These are phyloP conservation scores for Nowickia ferox DNA, from an alignment of 2,888 invertebrate species.

Conservation along the genomic window DNA sequence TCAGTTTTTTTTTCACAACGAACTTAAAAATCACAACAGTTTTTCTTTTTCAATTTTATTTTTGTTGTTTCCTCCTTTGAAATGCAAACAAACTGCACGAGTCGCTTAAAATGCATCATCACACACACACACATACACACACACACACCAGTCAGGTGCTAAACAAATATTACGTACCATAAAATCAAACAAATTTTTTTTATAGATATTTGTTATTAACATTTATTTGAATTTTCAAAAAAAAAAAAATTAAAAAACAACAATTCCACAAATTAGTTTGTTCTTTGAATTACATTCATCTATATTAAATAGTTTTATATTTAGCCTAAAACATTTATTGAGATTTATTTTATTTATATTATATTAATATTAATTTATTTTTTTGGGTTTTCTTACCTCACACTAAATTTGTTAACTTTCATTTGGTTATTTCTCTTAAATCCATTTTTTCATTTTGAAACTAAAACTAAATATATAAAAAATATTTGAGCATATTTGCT, in stretches of 20 bases:
- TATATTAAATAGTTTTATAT: not conserved
- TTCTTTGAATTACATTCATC: not conserved
- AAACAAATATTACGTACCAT: constrained; percentile 9
- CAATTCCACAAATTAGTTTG: constrained; percentile 33
- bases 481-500: constrained; percentile 21
- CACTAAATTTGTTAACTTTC: constrained; percentile 70
- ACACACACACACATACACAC: not conserved
- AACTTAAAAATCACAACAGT: constrained; percentile 35
- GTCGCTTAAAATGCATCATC: constrained; percentile 14
- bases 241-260: not conserved
- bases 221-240: constrained; percentile 29
- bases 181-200: not conserved
- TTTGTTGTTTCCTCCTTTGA: constrained; percentile 20
- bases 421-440: constrained; percentile 31
- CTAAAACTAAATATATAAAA: constrained; percentile 28
- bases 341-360: constrained; percentile 31
- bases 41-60: constrained; percentile 1
- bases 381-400: constrained; percentile 44
- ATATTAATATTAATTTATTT: constrained; percentile 27
- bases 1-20: constrained; percentile 13
- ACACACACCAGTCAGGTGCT: constrained; percentile 4
- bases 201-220: constrained; percentile 27
- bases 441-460: not conserved
- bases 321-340: constrained; percentile 58
- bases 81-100: constrained; percentile 44